Evolutionary conservation across 2,888 invertebrate genomes (phyloP).

Genomic region (Drosophila eohydei): DNA sequence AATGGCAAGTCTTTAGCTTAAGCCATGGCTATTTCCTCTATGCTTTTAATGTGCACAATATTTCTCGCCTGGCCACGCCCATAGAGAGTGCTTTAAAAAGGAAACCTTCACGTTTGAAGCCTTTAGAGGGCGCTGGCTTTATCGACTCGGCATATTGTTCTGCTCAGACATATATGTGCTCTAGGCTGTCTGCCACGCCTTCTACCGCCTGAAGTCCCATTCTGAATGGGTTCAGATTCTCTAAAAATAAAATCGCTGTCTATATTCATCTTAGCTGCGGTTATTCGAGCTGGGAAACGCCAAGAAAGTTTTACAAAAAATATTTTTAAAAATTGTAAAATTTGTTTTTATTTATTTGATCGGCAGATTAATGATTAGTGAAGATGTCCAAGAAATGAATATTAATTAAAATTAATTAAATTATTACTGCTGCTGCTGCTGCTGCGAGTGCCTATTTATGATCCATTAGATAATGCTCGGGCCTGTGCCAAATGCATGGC

Average conservation of each 20-base stretch:
- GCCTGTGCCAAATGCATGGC: slow-evolving; percentile 45
- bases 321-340: neutral
- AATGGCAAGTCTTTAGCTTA: too few species aligned
- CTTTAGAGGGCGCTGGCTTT: too few species aligned
- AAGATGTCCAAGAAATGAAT: slow-evolving; percentile 37
- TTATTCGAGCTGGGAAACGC: neutral
- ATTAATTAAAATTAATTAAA: slow-evolving; percentile 50
- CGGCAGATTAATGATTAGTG: slow-evolving; percentile 18
- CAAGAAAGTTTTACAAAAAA: slow-evolving; percentile 30
- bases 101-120: too few species aligned
- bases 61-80: too few species aligned
- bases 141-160: neutral
- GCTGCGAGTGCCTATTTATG: slow-evolving; percentile 14
- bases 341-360: slow-evolving; percentile 3
- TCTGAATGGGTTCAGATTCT: too few species aligned
- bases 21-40: too few species aligned
- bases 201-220: neutral
- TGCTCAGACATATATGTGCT: neutral
- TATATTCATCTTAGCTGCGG: too few species aligned
- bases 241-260: too few species aligned
- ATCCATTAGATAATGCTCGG: slow-evolving; percentile 45
- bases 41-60: too few species aligned
- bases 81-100: too few species aligned
- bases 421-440: slow-evolving; percentile 23
- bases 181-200: neutral